Conservation (phyloP, 2,113 vertebrate genomes). For the Periophthalmus modestus region DNA sequence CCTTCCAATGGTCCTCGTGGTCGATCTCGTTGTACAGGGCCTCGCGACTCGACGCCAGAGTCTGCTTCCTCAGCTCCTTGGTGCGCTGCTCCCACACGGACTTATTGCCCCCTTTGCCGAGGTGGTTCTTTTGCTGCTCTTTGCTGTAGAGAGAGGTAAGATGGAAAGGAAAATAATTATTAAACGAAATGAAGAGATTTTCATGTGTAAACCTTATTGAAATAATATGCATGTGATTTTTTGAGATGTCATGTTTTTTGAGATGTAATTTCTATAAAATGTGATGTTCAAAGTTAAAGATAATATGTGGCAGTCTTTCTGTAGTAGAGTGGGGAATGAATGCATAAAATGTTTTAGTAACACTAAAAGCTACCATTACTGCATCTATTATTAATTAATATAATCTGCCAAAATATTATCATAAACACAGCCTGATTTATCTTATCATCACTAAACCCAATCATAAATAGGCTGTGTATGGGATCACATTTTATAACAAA, state of each 20-base stretch:
- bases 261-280: background rate
- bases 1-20: slow-evolving; percentile 90
- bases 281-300: too few species aligned
- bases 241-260: background rate
- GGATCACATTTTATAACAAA: background rate
- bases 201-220: background rate
- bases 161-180: slow-evolving; percentile 1
- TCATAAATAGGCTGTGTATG: background rate
- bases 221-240: background rate
- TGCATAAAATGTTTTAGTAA: too few species aligned
- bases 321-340: too few species aligned
- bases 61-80: slow-evolving; percentile 90
- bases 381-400: too few species aligned
- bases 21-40: slow-evolving; percentile 91
- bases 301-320: too few species aligned
- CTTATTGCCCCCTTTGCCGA: slow-evolving; percentile 78
- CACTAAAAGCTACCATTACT: too few species aligned
- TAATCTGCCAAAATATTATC: too few species aligned
- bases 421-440: too few species aligned
- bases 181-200: background rate
- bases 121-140: slow-evolving; percentile 90
- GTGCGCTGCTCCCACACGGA: slow-evolving; percentile 96
- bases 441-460: too few species aligned
- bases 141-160: slow-evolving; percentile 76
- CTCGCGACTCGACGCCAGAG: slow-evolving; percentile 88